Conservation (phyloP, 2,888 invertebrate genomes). For the Stenodera caucasica region DNA sequence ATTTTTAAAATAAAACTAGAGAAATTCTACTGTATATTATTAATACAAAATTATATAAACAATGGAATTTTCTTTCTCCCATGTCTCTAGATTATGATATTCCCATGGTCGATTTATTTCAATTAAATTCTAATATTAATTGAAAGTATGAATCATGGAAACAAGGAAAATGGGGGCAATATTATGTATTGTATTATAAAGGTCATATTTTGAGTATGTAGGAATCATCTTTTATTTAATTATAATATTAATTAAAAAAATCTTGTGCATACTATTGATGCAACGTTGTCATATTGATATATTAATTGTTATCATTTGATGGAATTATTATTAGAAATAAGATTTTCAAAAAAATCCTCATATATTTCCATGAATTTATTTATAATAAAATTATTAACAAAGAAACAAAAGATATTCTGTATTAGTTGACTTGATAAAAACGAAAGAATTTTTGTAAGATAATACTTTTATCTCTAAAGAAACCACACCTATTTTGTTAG, state of each 20-base stretch:
- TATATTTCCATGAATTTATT: neutral
- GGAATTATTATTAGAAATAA: neutral
- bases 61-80: neutral
- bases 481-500: conserved; percentile 3
- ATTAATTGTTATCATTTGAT: neutral
- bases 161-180: neutral
- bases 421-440: neutral
- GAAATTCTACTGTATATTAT: too few relatives aligned
- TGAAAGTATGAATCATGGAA: conserved; percentile 2
- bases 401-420: neutral
- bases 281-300: neutral
- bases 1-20: too few relatives aligned
- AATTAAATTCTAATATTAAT: conserved; percentile 1
- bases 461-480: neutral
- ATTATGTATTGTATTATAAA: neutral
- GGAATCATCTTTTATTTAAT: too few relatives aligned
- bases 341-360: neutral
- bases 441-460: neutral
- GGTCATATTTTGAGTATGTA: neutral
- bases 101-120: conserved; percentile 6
- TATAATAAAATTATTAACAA: neutral
- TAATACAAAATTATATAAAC: neutral
- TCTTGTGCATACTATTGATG: neutral
- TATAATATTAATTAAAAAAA: neutral
- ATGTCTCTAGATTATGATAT: neutral